Conservation (phyloP, 1,140 invertebrate genomes). For the Hyles euphorbiae region DNA sequence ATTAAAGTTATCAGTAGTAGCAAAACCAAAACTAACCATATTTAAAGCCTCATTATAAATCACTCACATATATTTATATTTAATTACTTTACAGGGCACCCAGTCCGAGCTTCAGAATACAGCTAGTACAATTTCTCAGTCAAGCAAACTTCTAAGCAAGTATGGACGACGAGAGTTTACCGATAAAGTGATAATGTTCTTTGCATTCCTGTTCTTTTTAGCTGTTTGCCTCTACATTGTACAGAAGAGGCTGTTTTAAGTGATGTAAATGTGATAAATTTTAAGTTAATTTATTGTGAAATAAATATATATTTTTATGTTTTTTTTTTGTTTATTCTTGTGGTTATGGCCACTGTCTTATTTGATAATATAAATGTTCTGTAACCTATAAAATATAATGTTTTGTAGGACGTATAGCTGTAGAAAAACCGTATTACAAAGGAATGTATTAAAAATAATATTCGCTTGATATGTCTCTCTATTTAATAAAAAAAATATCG, state of each 20-base stretch:
- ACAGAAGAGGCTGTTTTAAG: conserved; percentile 90
- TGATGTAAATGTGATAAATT: conserved; percentile 1
- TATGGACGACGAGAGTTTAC: conserved; percentile 95
- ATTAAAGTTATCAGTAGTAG: too few species aligned
- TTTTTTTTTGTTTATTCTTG: too few species aligned
- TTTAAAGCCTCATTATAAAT: too few species aligned
- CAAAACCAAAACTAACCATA: too few species aligned
- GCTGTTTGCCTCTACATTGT: conserved; percentile 94
- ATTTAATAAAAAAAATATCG: too few species aligned
- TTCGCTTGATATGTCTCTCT: too few species aligned
- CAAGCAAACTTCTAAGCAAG: conserved; percentile 93
- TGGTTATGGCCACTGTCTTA: too few species aligned
- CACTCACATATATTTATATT: too few species aligned
- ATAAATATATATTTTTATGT: too few species aligned
- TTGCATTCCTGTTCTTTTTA: conserved; percentile 95
- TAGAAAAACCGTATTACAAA: neutral
- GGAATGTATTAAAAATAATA: too few species aligned
- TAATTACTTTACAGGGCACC: conserved; percentile 77
- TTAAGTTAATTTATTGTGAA: conserved; percentile 1
- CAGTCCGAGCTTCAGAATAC: conserved; percentile 91
- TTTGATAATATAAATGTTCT: too few species aligned
- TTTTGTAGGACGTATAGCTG: neutral
- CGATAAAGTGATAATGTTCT: conserved; percentile 93
- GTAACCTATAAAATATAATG: too few species aligned
- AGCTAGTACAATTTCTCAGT: conserved; percentile 90